Percentiles rank a stretch among this genome's conserved stretches.
These are phyloP conservation scores for Condylostylus longicornis DNA, from an alignment of 1,140 invertebrate genomes.

Conservation along the genomic window DNA sequence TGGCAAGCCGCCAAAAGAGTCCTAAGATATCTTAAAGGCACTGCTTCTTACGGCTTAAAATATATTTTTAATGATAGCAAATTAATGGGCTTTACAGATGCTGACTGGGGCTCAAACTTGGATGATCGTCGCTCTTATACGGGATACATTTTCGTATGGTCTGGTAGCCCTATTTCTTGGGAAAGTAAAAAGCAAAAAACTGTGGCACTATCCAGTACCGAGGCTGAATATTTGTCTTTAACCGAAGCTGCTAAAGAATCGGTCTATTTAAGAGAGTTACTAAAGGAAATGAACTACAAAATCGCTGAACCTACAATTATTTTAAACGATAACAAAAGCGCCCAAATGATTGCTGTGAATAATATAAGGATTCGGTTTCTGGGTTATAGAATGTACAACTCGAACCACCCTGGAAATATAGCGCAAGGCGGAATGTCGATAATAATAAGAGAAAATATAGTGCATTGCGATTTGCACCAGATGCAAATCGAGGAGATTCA, in stretches of 20 bases:
- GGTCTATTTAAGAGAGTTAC: constrained; percentile 8
- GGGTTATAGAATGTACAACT: no score
- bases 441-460: no score
- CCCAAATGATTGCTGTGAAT: constrained; percentile 14
- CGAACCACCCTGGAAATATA: no score
- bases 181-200: constrained; percentile 6
- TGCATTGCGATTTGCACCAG: no score
- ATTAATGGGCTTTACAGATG: background rate
- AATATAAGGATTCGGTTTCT: no score
- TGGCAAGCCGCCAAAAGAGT: constrained; percentile 27
- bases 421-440: no score
- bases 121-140: constrained; percentile 3
- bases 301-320: constrained; percentile 3
- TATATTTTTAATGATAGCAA: background rate
- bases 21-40: constrained; percentile 9
- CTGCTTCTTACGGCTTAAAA: background rate
- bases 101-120: constrained; percentile 6
- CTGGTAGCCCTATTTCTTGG: constrained; percentile 1
- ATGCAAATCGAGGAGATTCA: no score
- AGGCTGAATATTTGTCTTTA: constrained; percentile 27
- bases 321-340: constrained; percentile 8
- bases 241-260: constrained; percentile 12
- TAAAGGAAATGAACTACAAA: constrained; percentile 9
- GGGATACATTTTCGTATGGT: constrained; percentile 4
- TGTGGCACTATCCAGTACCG: constrained; percentile 25